Percentiles rank a stretch among this genome's conserved stretches.
Evolutionary conservation across 2,797 vertebrate species (phyloP).

Genomic region (Hoplostethus atlanticus): DNA sequence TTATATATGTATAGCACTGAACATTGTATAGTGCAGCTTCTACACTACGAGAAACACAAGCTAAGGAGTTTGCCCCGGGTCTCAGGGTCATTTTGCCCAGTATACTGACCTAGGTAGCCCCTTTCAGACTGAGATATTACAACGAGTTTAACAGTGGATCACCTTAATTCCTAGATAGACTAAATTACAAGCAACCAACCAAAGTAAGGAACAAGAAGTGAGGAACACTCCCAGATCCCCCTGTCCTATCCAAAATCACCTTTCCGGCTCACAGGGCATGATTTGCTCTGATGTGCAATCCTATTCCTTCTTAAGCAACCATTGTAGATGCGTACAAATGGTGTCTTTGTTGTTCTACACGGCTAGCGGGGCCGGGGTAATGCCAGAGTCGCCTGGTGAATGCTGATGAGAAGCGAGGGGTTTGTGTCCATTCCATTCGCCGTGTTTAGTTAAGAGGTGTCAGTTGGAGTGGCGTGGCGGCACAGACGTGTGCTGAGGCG

Average conservation of each 20-base stretch:
- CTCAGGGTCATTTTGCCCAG: background rate
- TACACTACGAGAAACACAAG: conserved; percentile 8
- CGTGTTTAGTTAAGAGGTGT: conserved; percentile 74
- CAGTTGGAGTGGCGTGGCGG: conserved; percentile 71
- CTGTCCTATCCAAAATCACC: conserved; percentile 31
- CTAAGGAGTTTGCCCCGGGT: background rate
- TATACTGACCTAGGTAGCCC: background rate
- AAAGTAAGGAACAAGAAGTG: conserved; percentile 26
- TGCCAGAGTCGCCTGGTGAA: conserved; percentile 55
- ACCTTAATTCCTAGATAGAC: conserved; percentile 19
- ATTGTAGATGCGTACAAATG: conserved; percentile 70
- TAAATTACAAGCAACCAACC: conserved; percentile 19
- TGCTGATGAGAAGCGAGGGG: conserved; percentile 74
- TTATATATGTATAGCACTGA: background rate
- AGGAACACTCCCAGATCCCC: background rate
- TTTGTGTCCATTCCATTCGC: conserved; percentile 65
- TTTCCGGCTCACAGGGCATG: conserved; percentile 33
- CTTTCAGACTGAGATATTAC: background rate
- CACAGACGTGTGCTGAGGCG: conserved; percentile 62
- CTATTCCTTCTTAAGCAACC: conserved; percentile 65
- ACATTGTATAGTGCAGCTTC: background rate
- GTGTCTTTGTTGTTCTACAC: conserved; percentile 75
- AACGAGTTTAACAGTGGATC: conserved; percentile 10
- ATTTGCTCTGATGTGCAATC: conserved; percentile 58
- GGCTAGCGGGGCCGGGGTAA: conserved; percentile 64